Base-by-base conservation (phyloP, 2,113 vertebrate species). In the Periophthalmodon schlosseri region DNA sequence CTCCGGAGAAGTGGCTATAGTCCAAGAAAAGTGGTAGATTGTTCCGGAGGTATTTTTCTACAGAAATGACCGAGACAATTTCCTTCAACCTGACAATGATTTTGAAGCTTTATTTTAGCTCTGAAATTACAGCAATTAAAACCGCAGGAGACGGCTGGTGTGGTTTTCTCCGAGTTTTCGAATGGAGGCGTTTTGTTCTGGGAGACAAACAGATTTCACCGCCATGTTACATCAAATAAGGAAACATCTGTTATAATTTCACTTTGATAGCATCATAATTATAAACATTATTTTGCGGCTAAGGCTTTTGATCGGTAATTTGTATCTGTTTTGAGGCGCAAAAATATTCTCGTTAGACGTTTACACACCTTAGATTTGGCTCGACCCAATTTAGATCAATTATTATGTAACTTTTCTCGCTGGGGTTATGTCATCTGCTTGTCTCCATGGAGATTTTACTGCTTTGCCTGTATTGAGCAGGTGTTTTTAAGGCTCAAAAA, bases 71-170 rank as follows among this genome's bases (percentile, higher is more conserved):
- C 15, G 7, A 18, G 15, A 15, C 60, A 44, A 65, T n/a, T 39
- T 39, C 10, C 63, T 44, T n/a, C 33, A 39, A 65, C n/a, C 63
- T 65, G 18, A n/a, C 63, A 39, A n/a, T 39, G 63, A n/a, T 44
- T 65, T 9, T 44, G 34, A 65, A 44, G 34, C 44, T n/a, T 65
- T 36, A n/a, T 65, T 65, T 65, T 44, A 12, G 34, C 34, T 44
- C 33, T 44, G 36, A 68, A 68, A 68, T 68, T 16, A 24, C 21
- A 24, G 44, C 46, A 68, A 68, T 68, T 68, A 68, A 44, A 68
- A 49, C 66, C 14, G 3, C 66, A 47, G 66, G 39, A 5, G 34
- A 44, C 34, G 39, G 44, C 66, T 49, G 66, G 21, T 23, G n/a
- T 23, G 21, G 21, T 68, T 67, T 15, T 11, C 4, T 46, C n/a